Conservation (phyloP, 1,140 invertebrate genomes). For the Ceratina calcarata region DNA sequence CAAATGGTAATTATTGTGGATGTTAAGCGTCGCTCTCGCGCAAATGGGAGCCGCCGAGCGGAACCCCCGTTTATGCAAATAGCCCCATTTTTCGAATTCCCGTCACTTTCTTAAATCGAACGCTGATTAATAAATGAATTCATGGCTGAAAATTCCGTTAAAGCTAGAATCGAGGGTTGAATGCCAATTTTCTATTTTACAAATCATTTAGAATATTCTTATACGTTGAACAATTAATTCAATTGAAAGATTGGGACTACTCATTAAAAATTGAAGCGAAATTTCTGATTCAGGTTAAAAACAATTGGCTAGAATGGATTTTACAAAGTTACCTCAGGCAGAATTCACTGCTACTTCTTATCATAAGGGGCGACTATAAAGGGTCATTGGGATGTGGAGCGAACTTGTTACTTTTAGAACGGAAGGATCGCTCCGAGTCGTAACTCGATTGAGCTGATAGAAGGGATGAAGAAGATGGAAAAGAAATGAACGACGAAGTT, state of each 20-base stretch:
- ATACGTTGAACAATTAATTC: background rate
- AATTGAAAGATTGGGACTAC: too few relatives aligned
- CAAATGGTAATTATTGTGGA: constrained; percentile 32
- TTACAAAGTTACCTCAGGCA: background rate
- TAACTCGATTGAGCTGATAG: background rate
- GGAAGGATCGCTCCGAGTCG: background rate
- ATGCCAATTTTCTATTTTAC: too few relatives aligned
- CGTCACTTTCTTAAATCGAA: background rate
- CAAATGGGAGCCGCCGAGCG: background rate
- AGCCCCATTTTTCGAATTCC: background rate
- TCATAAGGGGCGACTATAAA: background rate
- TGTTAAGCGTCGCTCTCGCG: background rate
- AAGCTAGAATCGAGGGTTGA: background rate
- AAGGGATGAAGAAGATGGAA: too few relatives aligned
- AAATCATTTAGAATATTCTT: background rate
- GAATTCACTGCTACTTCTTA: background rate
- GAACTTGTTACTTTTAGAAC: background rate
- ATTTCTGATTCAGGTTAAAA: background rate
- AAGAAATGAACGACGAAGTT: background rate
- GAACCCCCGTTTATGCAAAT: background rate
- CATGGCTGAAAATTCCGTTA: background rate
- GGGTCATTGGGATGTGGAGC: background rate
- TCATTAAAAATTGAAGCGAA: too few relatives aligned
- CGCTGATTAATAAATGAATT: too few relatives aligned
- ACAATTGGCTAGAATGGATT: background rate